These are phyloP conservation scores for Branchellion lobata DNA, from an alignment of 2,888 invertebrate species.

Conservation along the genomic window DNA sequence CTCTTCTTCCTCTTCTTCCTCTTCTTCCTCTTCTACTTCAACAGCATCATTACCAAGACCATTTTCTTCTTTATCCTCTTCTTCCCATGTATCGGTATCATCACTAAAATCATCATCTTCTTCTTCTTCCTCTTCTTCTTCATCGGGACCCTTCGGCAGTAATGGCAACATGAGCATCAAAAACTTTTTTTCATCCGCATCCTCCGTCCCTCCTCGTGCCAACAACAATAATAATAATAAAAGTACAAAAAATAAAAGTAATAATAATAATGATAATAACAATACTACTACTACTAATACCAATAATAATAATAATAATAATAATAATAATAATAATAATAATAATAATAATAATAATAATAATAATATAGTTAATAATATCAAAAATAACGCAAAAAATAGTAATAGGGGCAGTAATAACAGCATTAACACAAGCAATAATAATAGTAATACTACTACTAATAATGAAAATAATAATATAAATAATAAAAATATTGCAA, in stretches of 20 bases:
- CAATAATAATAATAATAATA: neutral
- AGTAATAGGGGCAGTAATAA: neutral
- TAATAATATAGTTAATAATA: conserved; percentile 12
- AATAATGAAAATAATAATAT: neutral
- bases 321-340: neutral
- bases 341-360: neutral
- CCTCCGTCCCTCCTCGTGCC: neutral
- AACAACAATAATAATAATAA: neutral
- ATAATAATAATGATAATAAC: neutral
- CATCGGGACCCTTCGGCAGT: neutral
- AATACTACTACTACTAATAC: neutral
- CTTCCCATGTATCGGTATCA: too few species aligned
- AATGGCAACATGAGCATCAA: neutral
- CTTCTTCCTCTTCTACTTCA: neutral
- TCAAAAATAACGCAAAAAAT: neutral
- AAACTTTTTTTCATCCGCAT: neutral
- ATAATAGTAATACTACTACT: neutral
- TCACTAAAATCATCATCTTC: too few species aligned
- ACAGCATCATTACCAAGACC: neutral
- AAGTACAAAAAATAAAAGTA: neutral
- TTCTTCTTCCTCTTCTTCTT: neutral
- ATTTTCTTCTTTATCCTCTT: neutral
- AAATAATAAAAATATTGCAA: neutral
- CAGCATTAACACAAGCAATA: neutral
- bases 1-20: neutral